A percentile compares a stretch with the other conserved stretches of the same genome.
Conservation (phyloP, 1,140 invertebrate species). For the Calycopis cecrops region DNA sequence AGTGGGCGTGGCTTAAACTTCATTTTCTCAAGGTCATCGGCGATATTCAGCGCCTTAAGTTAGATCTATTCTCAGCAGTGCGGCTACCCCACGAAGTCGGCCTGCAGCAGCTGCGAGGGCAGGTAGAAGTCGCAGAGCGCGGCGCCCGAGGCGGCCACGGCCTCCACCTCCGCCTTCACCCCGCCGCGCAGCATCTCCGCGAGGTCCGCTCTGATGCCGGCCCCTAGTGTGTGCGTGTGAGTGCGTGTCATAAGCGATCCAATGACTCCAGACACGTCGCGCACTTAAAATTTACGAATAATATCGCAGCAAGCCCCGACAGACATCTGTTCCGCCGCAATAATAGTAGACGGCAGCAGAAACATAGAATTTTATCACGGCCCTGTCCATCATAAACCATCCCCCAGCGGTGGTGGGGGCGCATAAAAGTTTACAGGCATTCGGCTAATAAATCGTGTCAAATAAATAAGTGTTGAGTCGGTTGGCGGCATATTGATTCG, state of each 20-base stretch:
- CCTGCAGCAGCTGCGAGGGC: slow-evolving; percentile 55
- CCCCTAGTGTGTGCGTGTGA: too few species aligned
- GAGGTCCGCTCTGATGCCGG: slow-evolving; percentile 45
- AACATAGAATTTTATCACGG: slow-evolving; percentile 64
- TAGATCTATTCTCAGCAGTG: too few species aligned
- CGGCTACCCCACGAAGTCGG: slow-evolving; percentile 22
- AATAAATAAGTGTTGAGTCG: slow-evolving; percentile 74
- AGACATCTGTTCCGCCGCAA: slow-evolving; percentile 60
- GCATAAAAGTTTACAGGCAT: slow-evolving; percentile 72
- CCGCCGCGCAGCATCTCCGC: slow-evolving; percentile 41
- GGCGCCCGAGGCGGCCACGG: slow-evolving; percentile 43
- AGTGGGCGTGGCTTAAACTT: too few species aligned
- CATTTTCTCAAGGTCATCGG: too few species aligned
- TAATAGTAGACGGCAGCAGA: slow-evolving; percentile 53
- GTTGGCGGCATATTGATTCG: slow-evolving; percentile 71
- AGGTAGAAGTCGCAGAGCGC: slow-evolving; percentile 58
- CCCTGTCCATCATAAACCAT: slow-evolving; percentile 65
- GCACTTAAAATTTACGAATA: slow-evolving; percentile 44
- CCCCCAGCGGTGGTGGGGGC: slow-evolving; percentile 36
- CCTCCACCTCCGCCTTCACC: slow-evolving; percentile 59
- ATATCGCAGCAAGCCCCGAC: slow-evolving; percentile 29
- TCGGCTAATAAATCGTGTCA: slow-evolving; percentile 72
- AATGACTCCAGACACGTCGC: slow-evolving; percentile 24
- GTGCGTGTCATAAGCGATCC: too few species aligned
- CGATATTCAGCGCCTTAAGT: too few species aligned